Conservation (phyloP, 2,113 vertebrate genomes). For the Protobothrops flavoviridis region DNA sequence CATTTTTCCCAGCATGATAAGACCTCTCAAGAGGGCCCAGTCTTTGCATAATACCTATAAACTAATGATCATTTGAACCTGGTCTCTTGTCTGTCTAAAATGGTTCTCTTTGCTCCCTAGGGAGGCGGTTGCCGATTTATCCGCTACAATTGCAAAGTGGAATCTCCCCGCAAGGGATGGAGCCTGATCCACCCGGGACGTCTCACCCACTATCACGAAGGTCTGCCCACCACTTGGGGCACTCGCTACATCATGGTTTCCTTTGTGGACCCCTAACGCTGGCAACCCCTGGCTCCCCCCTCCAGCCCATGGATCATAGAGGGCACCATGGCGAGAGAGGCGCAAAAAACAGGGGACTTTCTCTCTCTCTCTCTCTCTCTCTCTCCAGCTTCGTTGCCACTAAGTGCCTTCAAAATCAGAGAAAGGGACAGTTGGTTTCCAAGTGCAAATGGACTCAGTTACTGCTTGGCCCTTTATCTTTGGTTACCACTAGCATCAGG, state of each 20-base stretch:
- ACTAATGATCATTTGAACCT: neutral
- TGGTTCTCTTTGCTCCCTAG: constrained; percentile 48
- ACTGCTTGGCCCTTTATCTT: neutral
- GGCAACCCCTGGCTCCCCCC: neutral
- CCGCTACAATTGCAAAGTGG: constrained; percentile 80
- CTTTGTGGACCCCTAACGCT: constrained; percentile 82
- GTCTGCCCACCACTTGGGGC: constrained; percentile 80
- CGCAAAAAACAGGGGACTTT: neutral
- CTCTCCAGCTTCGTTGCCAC: neutral
- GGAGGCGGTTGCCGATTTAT: constrained; percentile 87
- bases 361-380: neutral
- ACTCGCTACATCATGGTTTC: constrained; percentile 92
- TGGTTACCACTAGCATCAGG: neutral
- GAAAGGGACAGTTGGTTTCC: neutral
- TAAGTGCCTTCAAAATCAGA: neutral
- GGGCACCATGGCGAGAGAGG: neutral
- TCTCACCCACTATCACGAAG: constrained; percentile 89
- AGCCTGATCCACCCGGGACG: constrained; percentile 87
- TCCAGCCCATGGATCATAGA: neutral
- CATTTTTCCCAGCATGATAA: neutral
- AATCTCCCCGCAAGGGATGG: constrained; percentile 86
- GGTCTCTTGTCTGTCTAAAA: neutral
- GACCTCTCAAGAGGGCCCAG: neutral
- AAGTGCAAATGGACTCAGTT: neutral
- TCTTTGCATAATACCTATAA: neutral